Evolutionary conservation across 2,797 vertebrate genomes (phyloP).

Genomic region (Siniperca scherzeri): DNA sequence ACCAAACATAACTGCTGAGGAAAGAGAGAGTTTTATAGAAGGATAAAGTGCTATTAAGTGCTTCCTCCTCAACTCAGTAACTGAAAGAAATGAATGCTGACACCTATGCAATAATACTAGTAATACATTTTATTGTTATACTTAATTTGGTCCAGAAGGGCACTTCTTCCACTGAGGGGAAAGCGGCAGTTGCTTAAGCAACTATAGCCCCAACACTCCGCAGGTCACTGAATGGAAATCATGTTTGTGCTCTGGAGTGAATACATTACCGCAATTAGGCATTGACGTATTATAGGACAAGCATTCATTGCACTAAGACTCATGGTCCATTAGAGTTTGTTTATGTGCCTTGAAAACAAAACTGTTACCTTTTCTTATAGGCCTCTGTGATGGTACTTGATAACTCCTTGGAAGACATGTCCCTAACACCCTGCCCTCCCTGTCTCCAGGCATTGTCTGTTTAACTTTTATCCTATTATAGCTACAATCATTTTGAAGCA

Average conservation of each 20-base stretch:
- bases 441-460: constrained; percentile 38
- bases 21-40: background rate
- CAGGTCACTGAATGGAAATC: constrained; percentile 68
- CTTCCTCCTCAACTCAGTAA: too few relatives aligned
- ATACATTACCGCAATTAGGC: constrained; percentile 66
- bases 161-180: constrained; percentile 7
- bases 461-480: constrained; percentile 38
- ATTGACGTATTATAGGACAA: constrained; percentile 61
- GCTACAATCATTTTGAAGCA: constrained; percentile 28
- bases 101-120: background rate
- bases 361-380: constrained; percentile 8
- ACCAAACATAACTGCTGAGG: background rate
- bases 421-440: constrained; percentile 3
- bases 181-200: background rate
- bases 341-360: constrained; percentile 49
- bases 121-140: constrained; percentile 14
- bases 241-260: constrained; percentile 56
- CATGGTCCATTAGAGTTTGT: constrained; percentile 48
- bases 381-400: constrained; percentile 27
- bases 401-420: constrained; percentile 33
- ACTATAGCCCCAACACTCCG: constrained; percentile 12
- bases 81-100: background rate
- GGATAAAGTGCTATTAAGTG: background rate
- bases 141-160: constrained; percentile 13
- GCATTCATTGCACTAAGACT: constrained; percentile 28